Conservation (phyloP, 2,113 vertebrate species). For the Coregonus clupeaformis region DNA sequence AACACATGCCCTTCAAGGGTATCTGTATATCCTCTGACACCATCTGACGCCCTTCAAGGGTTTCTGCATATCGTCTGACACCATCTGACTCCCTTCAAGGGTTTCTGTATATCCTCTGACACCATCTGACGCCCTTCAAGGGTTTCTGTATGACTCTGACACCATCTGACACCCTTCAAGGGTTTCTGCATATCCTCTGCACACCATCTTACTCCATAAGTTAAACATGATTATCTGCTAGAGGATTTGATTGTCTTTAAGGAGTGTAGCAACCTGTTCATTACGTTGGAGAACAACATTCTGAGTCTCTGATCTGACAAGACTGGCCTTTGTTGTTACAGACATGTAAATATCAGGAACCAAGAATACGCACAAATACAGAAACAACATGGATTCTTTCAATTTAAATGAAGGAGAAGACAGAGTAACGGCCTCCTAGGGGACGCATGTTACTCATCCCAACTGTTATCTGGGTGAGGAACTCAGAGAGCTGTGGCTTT, state of each 20-base stretch:
- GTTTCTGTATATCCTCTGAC: too few species aligned
- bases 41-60: too few species aligned
- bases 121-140: too few species aligned
- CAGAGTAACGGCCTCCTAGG: slow-evolving; percentile 62
- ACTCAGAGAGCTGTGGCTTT: slow-evolving; percentile 54
- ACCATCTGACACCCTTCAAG: too few species aligned
- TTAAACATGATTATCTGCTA: slow-evolving; percentile 64
- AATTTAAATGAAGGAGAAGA: slow-evolving; percentile 66
- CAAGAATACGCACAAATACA: slow-evolving; percentile 54
- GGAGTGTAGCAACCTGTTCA: slow-evolving; percentile 69
- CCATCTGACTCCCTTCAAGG: too few species aligned
- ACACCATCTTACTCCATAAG: slow-evolving; percentile 35
- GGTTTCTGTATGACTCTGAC: too few species aligned
- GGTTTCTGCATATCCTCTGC: slow-evolving; percentile 36
- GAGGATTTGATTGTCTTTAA: slow-evolving; percentile 64
- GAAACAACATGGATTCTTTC: slow-evolving; percentile 57
- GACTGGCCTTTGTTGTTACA: slow-evolving; percentile 73
- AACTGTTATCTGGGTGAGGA: slow-evolving; percentile 53
- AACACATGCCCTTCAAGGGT: too few species aligned
- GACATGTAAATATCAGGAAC: slow-evolving; percentile 68
- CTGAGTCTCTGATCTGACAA: slow-evolving; percentile 69
- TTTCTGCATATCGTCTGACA: too few species aligned
- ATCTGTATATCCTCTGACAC: too few species aligned
- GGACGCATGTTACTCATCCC: slow-evolving; percentile 62
- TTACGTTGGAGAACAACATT: slow-evolving; percentile 63